Evolutionary conservation across 2,888 invertebrate genomes (phyloP).

Genomic region (Patella depressa): DNA sequence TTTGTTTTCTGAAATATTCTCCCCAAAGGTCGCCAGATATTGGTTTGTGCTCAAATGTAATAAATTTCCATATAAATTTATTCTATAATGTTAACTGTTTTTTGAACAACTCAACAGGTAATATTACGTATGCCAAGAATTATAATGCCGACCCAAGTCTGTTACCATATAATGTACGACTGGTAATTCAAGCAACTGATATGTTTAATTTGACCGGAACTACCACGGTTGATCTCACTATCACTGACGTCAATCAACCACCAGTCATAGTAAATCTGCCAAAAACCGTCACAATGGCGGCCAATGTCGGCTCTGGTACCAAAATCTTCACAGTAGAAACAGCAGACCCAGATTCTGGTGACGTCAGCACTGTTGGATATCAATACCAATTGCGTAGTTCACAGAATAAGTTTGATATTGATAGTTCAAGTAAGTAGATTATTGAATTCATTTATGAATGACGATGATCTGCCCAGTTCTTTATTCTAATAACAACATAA

Average conservation of each 20-base stretch:
- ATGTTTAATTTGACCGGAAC: not conserved
- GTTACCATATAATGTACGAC: not conserved
- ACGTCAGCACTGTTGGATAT: slow-evolving; percentile 4
- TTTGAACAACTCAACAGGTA: not conserved
- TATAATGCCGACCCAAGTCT: not conserved
- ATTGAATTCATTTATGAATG: not conserved
- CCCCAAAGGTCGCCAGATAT: too few species aligned
- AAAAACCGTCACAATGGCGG: not conserved
- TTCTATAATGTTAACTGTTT: too few species aligned
- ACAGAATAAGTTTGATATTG: slow-evolving; percentile 4
- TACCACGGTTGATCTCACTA: not conserved
- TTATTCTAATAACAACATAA: too few species aligned
- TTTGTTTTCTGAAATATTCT: too few species aligned
- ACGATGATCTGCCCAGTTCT: too few species aligned
- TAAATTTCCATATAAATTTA: too few species aligned
- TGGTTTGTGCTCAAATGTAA: too few species aligned
- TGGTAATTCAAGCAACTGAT: not conserved
- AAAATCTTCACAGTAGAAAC: not conserved
- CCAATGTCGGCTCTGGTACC: not conserved
- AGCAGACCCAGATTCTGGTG: not conserved
- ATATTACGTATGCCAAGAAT: not conserved
- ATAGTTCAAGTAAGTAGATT: not conserved
- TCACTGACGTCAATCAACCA: slow-evolving; percentile 2
- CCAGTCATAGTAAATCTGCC: not conserved
- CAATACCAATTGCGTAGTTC: not conserved